Evolutionary conservation across 2,888 invertebrate species (phyloP), one percentile per base, ranked within the genome.

Genomic region (Agrenia bidenticulata): DNA sequence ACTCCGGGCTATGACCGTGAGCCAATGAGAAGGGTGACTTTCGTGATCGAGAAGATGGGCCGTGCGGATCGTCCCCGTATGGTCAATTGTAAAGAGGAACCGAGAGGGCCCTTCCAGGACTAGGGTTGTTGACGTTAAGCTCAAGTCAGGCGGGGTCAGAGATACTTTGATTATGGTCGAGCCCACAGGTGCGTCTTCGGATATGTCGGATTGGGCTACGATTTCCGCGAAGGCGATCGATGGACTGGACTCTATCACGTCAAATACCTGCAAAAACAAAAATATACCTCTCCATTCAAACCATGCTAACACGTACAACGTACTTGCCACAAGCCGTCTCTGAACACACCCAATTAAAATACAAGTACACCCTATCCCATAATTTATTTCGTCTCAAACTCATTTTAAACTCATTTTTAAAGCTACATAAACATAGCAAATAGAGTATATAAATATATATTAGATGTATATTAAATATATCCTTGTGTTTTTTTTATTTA

Each of bases 1-100:
- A 82, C 97, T 97, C 79, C 92, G 90, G 2, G 96, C 96, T 80
- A 90, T 90, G 61, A 96, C 87, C 9, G 94, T 94, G 71, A 98
- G 82, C 98, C 98, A 98, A 82, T 94, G 76, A 79, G 89, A 88
- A 39, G 87, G 82, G 77, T 87, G 88, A 1, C 88, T 86, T 83
- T 98, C 98, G 63, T 94, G 86, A 82, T 98, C 97, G 78, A 98
- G 83, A 51, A 90, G 86, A 1, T 88, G 87, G 78, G 88, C 84
- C 1, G 96, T 95, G 71, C 88, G 86, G 76, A 98, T 88, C 58
- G 86, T 85, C 69, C 97, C 96, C 91, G 83, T 85, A 78, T 88
- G 87, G 79, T 95, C 94, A 70, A 98, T 90, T 76, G 89, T 86
- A 84, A 98, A 98, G 75, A 90, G 86, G 53, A 72, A 74, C n/a